Evolutionary conservation across 2,888 invertebrate genomes (phyloP).

Genomic region (Mesorhabditis belari): DNA sequence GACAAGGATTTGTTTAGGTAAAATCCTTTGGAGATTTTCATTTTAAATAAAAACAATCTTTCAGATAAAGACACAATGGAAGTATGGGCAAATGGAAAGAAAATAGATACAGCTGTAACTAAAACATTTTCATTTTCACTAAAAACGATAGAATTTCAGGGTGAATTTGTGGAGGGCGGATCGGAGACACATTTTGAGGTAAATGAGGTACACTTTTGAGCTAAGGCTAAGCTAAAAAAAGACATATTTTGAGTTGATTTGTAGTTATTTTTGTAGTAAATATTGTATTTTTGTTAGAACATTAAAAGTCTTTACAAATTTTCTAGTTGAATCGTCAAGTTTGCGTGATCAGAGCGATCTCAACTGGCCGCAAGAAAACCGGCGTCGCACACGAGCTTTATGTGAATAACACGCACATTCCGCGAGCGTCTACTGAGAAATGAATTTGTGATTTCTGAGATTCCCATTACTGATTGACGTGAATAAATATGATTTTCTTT

Average conservation of each 20-base stretch:
- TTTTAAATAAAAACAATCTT: slow-evolving; percentile 37
- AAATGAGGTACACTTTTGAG: slow-evolving; percentile 4
- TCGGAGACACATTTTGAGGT: slow-evolving; percentile 72
- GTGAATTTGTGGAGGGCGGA: slow-evolving; percentile 75
- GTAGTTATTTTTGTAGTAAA: too few relatives aligned
- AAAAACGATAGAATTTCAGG: slow-evolving; percentile 61
- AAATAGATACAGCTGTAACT: slow-evolving; percentile 65
- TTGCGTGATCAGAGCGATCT: background rate
- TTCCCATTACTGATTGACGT: too few relatives aligned
- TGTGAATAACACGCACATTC: slow-evolving; percentile 22
- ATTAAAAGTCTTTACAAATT: background rate
- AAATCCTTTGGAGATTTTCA: slow-evolving; percentile 22
- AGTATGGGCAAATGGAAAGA: slow-evolving; percentile 71
- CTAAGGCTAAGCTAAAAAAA: slow-evolving; percentile 50
- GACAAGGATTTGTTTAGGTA: slow-evolving; percentile 69
- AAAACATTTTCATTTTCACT: too few relatives aligned
- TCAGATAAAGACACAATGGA: slow-evolving; percentile 71
- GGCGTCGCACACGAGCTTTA: slow-evolving; percentile 58
- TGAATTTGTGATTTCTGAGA: too few relatives aligned
- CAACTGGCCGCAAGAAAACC: slow-evolving; percentile 61
- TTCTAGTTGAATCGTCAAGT: background rate
- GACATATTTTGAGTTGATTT: slow-evolving; percentile 8
- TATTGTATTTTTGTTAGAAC: background rate
- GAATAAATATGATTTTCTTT: too few relatives aligned
- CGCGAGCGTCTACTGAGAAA: too few relatives aligned